Evolutionary conservation across 37 sponge, comb jelly and placozoan genomes (phyloP).

Genomic region (Theonella swinhoei): DNA sequence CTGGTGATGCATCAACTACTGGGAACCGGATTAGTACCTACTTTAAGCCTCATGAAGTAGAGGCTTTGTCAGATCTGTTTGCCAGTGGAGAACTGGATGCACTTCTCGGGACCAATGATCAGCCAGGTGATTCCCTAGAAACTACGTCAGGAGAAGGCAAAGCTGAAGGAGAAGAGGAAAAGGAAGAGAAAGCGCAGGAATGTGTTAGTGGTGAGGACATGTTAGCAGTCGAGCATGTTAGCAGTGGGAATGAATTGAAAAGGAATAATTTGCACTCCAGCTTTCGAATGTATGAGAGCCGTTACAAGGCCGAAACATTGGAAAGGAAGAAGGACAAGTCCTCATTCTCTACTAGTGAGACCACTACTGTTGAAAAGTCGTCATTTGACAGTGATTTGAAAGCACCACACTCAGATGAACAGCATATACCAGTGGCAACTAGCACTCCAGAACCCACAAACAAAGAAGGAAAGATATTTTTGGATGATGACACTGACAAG

Average conservation of each 20-base stretch:
- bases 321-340: background rate
- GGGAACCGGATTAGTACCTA: conserved; percentile 40
- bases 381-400: background rate
- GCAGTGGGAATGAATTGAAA: background rate
- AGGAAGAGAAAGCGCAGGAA: background rate
- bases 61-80: conserved; percentile 32
- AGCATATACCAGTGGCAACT: background rate
- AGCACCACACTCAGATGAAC: background rate
- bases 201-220: too few relatives aligned
- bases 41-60: conserved; percentile 22
- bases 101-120: conserved; percentile 14
- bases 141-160: background rate
- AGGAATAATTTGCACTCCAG: background rate
- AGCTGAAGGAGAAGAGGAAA: conserved; percentile 3
- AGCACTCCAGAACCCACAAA: background rate
- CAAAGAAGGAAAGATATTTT: background rate
- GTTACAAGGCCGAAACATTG: background rate
- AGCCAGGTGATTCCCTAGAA: background rate
- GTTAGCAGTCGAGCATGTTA: background rate
- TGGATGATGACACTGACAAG: background rate
- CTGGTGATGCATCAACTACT: background rate
- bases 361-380: background rate
- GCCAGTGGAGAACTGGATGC: conserved; percentile 35
- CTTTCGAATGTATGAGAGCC: background rate
- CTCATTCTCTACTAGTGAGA: background rate